Base-by-base conservation (phyloP, 2,113 vertebrate genomes). In the Coptodon rendalli region DNA sequence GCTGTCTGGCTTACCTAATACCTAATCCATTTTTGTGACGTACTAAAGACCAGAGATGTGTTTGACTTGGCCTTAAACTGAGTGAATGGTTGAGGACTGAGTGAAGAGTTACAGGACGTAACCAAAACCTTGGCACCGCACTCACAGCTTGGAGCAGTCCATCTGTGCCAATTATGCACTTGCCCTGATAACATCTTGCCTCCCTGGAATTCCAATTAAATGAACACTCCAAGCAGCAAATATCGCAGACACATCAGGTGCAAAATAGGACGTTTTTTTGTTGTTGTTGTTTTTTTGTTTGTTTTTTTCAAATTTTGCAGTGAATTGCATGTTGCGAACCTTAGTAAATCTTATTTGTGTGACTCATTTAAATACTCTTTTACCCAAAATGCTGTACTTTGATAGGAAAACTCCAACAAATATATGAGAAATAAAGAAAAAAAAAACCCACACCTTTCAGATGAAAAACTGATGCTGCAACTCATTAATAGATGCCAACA, bases 181-280 rank as follows among this genome's bases (percentile, higher is more conserved):
- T 4, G 2, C 68, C 68, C 22, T 73, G 68, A 73, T 73, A 73
- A 73, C 40, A 27, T 73, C 40, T 73, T 73, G 22, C 38, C 68
- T 73, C 68, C 71, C 45, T 31, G 27, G 73, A 78, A 78, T 78
- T 52, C 45, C 73, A 78, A 78, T 78, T 52, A 52, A 78, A 50
- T 34, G 16, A 78, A 78, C 45, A 78, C 73, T 78, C 17, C 17
- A 78, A 78, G 73, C 27, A 50, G 45, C 27, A 78, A 78, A 50
- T 34, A 52, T 50, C 45, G 5, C 71, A 78, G 27, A 48, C 45
- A 52, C 45, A 34, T 78, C 45, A 52, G 73, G 45, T 0, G 27
- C 73, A 52, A 78, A 78, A 78, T 52, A n/a, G 27, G 45, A n/a
- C 0, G 2, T 1, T 0, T 6, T 34, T 61, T 57, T 53, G 3